Conservation (phyloP, 2,797 vertebrate species). For the Xiphorhynchus erythropygius region DNA sequence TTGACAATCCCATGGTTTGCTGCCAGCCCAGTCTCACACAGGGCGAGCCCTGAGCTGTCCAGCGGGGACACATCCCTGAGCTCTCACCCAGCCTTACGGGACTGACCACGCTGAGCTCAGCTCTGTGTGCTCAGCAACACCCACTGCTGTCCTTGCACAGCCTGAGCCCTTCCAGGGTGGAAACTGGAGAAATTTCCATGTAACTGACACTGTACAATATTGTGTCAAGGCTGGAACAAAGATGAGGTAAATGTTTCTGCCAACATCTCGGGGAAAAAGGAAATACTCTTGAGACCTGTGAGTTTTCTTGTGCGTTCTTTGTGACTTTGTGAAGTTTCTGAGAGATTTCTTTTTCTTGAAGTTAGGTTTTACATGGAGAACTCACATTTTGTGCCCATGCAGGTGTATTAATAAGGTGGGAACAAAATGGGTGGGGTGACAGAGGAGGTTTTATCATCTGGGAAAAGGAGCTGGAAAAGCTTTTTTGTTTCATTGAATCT, state of each 20-base stretch:
- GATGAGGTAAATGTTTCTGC: background rate
- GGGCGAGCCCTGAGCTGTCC: background rate
- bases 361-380: background rate
- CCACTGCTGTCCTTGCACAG: background rate
- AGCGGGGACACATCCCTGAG: background rate
- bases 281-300: background rate
- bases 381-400: background rate
- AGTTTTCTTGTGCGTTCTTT: background rate
- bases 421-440: background rate
- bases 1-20: background rate
- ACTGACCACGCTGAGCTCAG: background rate
- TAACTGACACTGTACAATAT: background rate
- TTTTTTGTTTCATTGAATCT: background rate
- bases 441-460: background rate
- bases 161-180: background rate
- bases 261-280: background rate
- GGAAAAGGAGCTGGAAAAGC: background rate
- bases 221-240: background rate
- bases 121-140: background rate
- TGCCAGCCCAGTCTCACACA: rapidly evolving
- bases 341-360: background rate
- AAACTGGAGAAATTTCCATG: background rate
- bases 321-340: background rate
- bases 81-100: background rate
- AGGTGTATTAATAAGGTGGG: background rate